Evolutionary conservation across 2,888 invertebrate genomes (phyloP), one percentile per base, ranked within the genome.

Genomic region (Sacculina carcini): DNA sequence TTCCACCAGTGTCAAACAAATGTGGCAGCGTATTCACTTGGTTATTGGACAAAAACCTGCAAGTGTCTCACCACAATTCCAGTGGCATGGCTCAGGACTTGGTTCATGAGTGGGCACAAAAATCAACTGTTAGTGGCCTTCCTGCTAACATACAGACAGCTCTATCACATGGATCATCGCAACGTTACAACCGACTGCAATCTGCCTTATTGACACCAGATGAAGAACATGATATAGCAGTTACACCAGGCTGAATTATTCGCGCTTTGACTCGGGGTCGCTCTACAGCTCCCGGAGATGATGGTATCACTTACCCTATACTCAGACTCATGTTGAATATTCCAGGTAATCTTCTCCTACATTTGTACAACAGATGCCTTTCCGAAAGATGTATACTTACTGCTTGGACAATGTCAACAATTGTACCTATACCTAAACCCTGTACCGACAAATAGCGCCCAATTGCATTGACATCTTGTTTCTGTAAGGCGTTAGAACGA

Each of bases 401-500:
- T 4, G 42, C 50, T 24, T 50, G 50, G 50, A 50, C 50, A 19
- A 16, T 3, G n/a, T 42, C 42, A 21, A 50, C 31, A 3, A 40
- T 51, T 5, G 21, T 50, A 12, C 29, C 40, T 32, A 50, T 42
- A 10, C 50, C 50, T 7, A 49, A 49, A 12, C 38, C 24, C 14
- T 31, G 42, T 23, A 50, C 40, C 12, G 50, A n/a, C 3, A 50
- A 50, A 31, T 40, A 16, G 42, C n/a, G n/a, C n/a, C n/a, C n/a
- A n/a, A n/a, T n/a, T n/a, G n/a, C n/a, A n/a, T n/a, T n/a, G n/a
- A n/a, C 39, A 6, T 50, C 50, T 4, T 50, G 50, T 6, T 50
- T 50, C 19, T 40, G 50, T 16, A 40, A 50, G 16, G 50, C 31
- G 3, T n/a, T 50, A 19, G 50, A 50, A 28, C 2, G 40, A 9